These are phyloP conservation scores for Rhinoraja longicauda DNA, from an alignment of 2,797 vertebrate genomes.

Conservation along the genomic window DNA sequence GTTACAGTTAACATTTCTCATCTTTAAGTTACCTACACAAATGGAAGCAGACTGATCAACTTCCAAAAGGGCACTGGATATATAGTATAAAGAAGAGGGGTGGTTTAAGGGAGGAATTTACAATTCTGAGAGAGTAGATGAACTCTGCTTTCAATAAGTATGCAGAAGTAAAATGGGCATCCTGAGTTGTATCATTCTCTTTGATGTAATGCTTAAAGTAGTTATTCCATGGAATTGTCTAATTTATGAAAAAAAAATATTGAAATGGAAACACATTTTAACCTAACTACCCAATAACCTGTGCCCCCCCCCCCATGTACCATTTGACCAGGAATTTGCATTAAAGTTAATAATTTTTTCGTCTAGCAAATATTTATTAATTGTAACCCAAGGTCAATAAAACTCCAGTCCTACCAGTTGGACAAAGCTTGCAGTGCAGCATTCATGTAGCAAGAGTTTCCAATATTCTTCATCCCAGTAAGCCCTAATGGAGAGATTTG, in stretches of 20 bases:
- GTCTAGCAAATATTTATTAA: slow-evolving; percentile 8
- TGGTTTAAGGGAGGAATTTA: neutral
- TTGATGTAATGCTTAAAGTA: neutral
- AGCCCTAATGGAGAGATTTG: slow-evolving; percentile 63
- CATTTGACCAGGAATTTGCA: neutral
- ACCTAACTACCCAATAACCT: neutral
- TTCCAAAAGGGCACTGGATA: slow-evolving; percentile 2
- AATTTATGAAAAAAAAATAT: neutral
- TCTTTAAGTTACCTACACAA: neutral
- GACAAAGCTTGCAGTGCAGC: slow-evolving; percentile 93
- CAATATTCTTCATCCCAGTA: slow-evolving; percentile 98
- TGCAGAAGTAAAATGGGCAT: neutral
- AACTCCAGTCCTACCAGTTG: slow-evolving; percentile 77
- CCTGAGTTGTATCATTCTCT: neutral
- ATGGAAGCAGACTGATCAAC: neutral
- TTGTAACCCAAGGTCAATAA: neutral
- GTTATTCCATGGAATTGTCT: neutral
- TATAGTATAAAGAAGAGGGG: neutral
- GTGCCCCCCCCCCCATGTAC: neutral
- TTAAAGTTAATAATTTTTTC: neutral
- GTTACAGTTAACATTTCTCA: no score
- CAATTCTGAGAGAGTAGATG: no score
- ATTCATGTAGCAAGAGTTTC: slow-evolving; percentile 99
- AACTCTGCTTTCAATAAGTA: neutral
- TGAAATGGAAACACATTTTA: neutral